A percentile compares a stretch with the other conserved stretches of the same genome.
Evolutionary conservation across 2,113 vertebrate genomes (phyloP).

Genomic region (Hyla sarda): DNA sequence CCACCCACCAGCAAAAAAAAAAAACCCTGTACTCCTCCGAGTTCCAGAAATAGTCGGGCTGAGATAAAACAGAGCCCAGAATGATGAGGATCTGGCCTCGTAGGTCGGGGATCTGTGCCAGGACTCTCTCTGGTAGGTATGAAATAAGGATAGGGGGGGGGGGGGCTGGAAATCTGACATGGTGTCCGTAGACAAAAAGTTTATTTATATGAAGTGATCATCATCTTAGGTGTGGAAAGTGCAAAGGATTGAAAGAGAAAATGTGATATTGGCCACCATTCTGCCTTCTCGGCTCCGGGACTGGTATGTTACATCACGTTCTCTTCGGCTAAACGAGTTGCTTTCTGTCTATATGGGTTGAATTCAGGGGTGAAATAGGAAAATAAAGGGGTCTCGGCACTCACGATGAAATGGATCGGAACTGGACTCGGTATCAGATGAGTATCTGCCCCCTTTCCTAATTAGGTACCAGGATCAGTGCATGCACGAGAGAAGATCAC

Average conservation of each 20-base stretch:
- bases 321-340: neutral
- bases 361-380: neutral
- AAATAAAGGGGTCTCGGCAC: too few relatives aligned
- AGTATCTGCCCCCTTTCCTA: too few relatives aligned
- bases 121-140: conserved; percentile 32
- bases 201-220: conserved; percentile 18
- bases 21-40: neutral
- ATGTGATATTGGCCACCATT: neutral
- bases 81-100: neutral
- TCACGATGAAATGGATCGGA: too few relatives aligned
- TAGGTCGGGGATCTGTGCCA: conserved; percentile 18
- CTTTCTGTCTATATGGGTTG: neutral
- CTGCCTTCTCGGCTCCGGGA: neutral
- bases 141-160: neutral
- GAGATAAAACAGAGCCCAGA: conserved; percentile 51
- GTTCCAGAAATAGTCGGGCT: conserved; percentile 50
- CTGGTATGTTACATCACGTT: neutral
- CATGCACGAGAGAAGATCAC: too few relatives aligned
- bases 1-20: conserved; percentile 52
- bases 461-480: too few relatives aligned
- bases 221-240: conserved; percentile 24
- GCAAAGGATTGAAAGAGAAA: neutral
- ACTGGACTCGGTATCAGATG: too few relatives aligned
- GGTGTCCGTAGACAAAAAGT: conserved; percentile 8
- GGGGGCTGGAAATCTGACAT: neutral